Evolutionary conservation across 2,797 vertebrate species (phyloP).

Genomic region (Nannoperca obscura): DNA sequence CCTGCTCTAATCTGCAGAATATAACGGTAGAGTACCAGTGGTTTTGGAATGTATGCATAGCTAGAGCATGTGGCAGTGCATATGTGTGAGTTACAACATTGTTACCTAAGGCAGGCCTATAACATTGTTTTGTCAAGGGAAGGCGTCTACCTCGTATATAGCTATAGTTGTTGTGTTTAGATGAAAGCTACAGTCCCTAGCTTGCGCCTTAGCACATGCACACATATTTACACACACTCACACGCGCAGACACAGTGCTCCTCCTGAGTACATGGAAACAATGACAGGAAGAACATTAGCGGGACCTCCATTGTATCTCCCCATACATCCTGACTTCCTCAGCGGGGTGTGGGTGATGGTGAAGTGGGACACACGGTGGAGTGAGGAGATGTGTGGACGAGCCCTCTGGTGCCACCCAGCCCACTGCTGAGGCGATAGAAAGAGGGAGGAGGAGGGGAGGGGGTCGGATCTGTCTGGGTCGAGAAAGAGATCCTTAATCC

Average conservation of each 20-base stretch:
- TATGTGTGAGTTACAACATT: neutral
- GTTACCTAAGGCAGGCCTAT: neutral
- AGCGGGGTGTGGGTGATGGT: conserved; percentile 42
- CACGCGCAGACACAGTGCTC: conserved; percentile 52
- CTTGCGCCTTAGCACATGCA: conserved; percentile 12
- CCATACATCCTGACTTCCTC: conserved; percentile 75
- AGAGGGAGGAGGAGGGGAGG: neutral
- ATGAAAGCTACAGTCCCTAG: conserved; percentile 25
- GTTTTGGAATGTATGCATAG: neutral
- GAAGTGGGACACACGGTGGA: conserved; percentile 18
- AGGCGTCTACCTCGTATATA: conserved; percentile 1
- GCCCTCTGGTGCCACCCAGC: conserved; percentile 27
- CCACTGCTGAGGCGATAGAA: conserved; percentile 22
- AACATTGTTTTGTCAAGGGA: neutral
- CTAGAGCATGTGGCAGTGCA: neutral
- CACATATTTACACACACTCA: conserved; percentile 27
- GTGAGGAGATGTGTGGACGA: conserved; percentile 21
- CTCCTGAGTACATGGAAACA: conserved; percentile 59
- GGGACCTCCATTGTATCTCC: conserved; percentile 77
- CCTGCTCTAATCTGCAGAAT: conserved; percentile 40
- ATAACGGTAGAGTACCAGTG: conserved; percentile 56
- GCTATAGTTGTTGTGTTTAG: conserved; percentile 53
- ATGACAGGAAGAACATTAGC: conserved; percentile 80
- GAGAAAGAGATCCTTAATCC: conserved; percentile 75
- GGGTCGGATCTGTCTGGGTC: conserved; percentile 61